Percentiles rank a stretch among this genome's conserved stretches.
Conservation (phyloP, 64 coral and sea anemone species). For the Stichodactyla helianthus region DNA sequence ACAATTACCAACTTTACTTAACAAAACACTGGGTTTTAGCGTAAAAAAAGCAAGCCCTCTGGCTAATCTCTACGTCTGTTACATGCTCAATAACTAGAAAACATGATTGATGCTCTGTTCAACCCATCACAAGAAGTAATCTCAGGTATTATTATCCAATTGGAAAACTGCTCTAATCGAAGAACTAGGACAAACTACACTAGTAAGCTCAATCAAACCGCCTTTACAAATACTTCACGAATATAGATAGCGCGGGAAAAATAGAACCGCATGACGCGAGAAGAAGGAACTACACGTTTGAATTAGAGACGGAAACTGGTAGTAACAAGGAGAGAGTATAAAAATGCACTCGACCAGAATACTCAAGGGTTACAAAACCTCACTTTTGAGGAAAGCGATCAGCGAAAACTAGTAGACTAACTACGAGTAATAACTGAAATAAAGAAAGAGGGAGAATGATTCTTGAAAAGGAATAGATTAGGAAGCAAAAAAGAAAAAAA, state of each 20-base stretch:
- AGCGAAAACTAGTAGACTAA: no score
- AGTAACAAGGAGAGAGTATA: no score
- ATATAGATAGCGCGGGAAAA: background rate
- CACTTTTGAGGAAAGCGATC: no score
- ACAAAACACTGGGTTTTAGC: background rate
- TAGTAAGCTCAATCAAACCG: background rate
- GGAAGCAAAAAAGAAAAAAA: background rate
- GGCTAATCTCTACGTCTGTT: background rate
- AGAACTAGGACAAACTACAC: background rate
- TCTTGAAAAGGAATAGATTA: no score
- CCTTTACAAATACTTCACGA: background rate
- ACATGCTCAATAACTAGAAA: background rate
- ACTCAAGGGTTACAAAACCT: no score
- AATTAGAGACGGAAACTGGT: no score
- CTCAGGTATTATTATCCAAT: background rate
- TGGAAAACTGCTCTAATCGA: background rate
- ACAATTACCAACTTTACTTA: conserved; percentile 15
- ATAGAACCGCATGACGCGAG: background rate
- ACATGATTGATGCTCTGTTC: background rate
- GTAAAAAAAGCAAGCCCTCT: background rate
- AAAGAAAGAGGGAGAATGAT: no score
- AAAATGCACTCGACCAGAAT: no score
- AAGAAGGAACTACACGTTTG: no score
- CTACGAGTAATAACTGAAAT: no score
- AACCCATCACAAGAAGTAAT: conserved; percentile 7